Base-by-base conservation (phyloP, 2,113 vertebrate genomes). In the Bubo scandiacus region DNA sequence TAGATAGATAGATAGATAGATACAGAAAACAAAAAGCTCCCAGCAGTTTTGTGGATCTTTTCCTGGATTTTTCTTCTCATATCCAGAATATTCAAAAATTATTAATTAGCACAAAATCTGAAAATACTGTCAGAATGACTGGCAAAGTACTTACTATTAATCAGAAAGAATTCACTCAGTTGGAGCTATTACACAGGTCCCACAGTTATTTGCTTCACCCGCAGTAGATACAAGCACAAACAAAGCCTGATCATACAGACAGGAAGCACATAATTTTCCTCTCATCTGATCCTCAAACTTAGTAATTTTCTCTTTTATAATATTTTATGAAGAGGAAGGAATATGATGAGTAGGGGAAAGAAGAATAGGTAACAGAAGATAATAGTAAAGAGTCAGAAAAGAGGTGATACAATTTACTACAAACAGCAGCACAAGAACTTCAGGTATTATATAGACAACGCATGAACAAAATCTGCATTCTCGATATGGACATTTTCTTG, bases 1-100 rank as follows among this genome's bases (percentile, higher is more conserved):
- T 14, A 34, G 1, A 61, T 0, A 21, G 40, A 36, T 4, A 15
- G 0, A 23, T 2, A 29, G 0, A 40, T 14, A n/a, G 1, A 62
- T 0, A 21, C n/a, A 38, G 34, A 32, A 34, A 82, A 8, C 11
- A 45, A 55, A 79, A 38, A 75, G 1, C 62, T 52, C 82, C 34
- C 79, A 14, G 65, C 7, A 62, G 20, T 12, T 66, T 3, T 21
- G 27, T 23, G 38, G 10, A 55, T 38, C 42, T 59, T 66, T 22
- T 7, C 36, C 73, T 93, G 32, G 6, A 47, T 62, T 29, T 21
- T 52, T 15, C 3, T 21, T 62, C 47, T 52, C 13, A 5, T 29
- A 38, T 26, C 13, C 11, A 47, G 38, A 26, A 19, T 25, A 78
- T 16, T 67, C 20, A 55, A 27, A 54, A 19, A 63, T 11, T 12